Conservation (phyloP, 2,888 invertebrate species). For the Lamellibrachia satsuma region DNA sequence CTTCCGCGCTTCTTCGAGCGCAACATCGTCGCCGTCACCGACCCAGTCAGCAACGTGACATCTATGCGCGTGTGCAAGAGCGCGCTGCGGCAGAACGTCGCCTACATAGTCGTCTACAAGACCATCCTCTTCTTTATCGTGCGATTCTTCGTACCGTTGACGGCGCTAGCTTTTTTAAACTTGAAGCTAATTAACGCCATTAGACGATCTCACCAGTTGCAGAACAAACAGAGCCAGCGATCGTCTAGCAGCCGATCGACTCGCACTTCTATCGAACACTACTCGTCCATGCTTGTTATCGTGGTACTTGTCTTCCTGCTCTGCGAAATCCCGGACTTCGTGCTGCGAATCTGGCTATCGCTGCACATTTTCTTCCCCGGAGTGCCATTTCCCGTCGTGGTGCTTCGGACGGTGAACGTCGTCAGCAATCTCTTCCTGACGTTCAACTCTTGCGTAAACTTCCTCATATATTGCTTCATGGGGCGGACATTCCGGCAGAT, state of each 20-base stretch:
- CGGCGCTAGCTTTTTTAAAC: constrained; percentile 41
- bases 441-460: constrained; percentile 43
- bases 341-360: constrained; percentile 39
- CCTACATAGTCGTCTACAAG: constrained; percentile 41
- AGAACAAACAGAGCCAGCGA: background rate
- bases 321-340: constrained; percentile 42
- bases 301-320: constrained; percentile 36
- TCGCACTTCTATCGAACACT: constrained; percentile 19
- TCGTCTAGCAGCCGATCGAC: background rate
- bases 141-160: constrained; percentile 39
- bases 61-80: constrained; percentile 25
- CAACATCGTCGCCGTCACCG: background rate
- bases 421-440: constrained; percentile 41
- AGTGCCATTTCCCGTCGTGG: constrained; percentile 24
- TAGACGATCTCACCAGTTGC: constrained; percentile 20
- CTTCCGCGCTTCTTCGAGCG: constrained; percentile 44
- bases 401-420: constrained; percentile 38
- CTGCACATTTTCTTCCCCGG: constrained; percentile 28
- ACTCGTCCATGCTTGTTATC: constrained; percentile 22
- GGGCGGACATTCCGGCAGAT: constrained; percentile 40
- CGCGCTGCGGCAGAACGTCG: constrained; percentile 31
- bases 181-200: constrained; percentile 41
- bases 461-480: constrained; percentile 45
- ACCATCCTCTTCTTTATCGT: constrained; percentile 40
- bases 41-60: constrained; percentile 28